Evolutionary conservation across 2,797 vertebrate species (phyloP).

Genomic region (Neosilurus mollespiculum): DNA sequence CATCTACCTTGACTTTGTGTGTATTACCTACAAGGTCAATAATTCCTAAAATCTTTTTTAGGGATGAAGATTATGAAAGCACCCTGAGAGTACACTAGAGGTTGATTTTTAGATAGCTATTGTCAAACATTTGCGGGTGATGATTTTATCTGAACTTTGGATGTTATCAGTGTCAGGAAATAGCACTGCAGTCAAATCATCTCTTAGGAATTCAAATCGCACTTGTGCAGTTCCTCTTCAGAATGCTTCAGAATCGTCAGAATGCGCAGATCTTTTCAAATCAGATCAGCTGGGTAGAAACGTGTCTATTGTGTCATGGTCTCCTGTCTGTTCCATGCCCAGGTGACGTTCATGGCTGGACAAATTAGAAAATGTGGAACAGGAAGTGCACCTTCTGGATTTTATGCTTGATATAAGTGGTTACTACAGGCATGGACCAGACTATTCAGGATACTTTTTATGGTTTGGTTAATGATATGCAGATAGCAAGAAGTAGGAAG

Average conservation of each 20-base stretch:
- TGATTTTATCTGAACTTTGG: slow-evolving; percentile 12
- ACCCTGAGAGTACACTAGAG: neutral
- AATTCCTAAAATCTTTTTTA: neutral
- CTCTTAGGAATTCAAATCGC: slow-evolving; percentile 51
- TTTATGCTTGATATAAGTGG: neutral
- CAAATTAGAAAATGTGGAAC: neutral
- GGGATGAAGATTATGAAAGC: too few species aligned
- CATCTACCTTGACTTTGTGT: neutral
- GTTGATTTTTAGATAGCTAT: neutral
- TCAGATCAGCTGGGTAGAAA: slow-evolving; percentile 11
- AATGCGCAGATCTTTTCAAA: neutral
- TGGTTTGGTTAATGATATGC: neutral
- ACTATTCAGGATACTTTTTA: neutral
- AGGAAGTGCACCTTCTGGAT: neutral
- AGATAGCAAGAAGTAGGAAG: neutral
- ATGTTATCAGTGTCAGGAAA: slow-evolving; percentile 33
- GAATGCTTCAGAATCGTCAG: too few species aligned
- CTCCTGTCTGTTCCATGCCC: neutral
- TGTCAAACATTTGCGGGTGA: neutral
- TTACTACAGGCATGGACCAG: neutral
- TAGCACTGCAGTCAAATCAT: slow-evolving; percentile 61
- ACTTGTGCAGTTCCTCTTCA: slow-evolving; percentile 56
- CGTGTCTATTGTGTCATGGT: neutral
- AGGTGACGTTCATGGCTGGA: neutral
- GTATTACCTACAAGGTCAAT: neutral